A percentile compares a stretch with the other conserved stretches of the same genome.
Evolutionary conservation across 2,888 invertebrate genomes (phyloP).

Genomic region (Syrista parreyssii): DNA sequence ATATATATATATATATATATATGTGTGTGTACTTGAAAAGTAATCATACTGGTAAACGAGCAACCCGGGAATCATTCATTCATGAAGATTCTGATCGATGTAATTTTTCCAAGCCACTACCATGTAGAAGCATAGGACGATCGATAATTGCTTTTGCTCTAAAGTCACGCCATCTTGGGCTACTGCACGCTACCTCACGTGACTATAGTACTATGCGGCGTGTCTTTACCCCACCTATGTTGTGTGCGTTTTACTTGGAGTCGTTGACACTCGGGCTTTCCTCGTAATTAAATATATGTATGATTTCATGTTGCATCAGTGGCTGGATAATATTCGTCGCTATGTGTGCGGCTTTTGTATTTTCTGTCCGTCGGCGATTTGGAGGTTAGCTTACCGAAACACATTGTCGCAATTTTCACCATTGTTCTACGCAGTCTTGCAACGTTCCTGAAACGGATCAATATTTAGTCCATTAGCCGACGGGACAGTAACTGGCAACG

Average conservation of each 20-base stretch:
- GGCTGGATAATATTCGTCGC: too few relatives aligned
- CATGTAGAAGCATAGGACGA: not conserved
- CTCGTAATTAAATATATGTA: not conserved
- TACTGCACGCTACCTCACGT: slow-evolving; percentile 12
- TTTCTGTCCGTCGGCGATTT: too few relatives aligned
- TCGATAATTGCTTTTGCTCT: not conserved
- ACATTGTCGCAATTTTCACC: too few relatives aligned
- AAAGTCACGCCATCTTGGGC: slow-evolving; percentile 11
- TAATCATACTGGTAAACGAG: too few relatives aligned
- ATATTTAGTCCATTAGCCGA: slow-evolving; percentile 17
- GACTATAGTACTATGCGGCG: slow-evolving; percentile 5
- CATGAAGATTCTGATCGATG: not conserved
- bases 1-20: too few relatives aligned
- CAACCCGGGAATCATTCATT: not conserved
- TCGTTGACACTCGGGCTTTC: slow-evolving; percentile 18
- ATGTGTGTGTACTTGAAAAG: too few relatives aligned
- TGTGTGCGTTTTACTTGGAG: slow-evolving; percentile 8
- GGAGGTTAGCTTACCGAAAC: too few relatives aligned
- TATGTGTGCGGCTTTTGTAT: too few relatives aligned
- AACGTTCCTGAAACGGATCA: slow-evolving; percentile 11
- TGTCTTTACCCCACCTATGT: slow-evolving; percentile 7
- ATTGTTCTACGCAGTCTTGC: too few relatives aligned
- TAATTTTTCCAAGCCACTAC: not conserved
- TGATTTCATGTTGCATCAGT: too few relatives aligned
- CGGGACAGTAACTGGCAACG: slow-evolving; percentile 7